Percentiles rank a stretch among this genome's conserved stretches.
Evolutionary conservation across 1,140 invertebrate species (phyloP).

Genomic region (Pogonus chalceus): DNA sequence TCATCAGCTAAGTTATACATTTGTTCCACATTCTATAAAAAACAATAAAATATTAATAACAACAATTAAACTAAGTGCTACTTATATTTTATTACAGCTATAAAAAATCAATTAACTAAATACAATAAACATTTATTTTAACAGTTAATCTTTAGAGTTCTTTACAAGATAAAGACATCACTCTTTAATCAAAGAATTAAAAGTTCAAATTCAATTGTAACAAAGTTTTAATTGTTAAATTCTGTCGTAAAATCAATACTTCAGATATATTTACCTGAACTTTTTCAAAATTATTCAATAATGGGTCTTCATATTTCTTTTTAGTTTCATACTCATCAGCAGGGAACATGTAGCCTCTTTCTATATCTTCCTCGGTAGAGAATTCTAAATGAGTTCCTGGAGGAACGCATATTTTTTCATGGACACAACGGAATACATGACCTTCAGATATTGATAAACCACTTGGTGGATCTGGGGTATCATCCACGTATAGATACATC

Average conservation of each 20-base stretch:
- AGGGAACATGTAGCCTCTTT: constrained; percentile 40
- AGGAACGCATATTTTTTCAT: constrained; percentile 25
- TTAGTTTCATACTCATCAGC: constrained; percentile 41
- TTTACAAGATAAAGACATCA: too few relatives aligned
- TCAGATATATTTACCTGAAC: constrained; percentile 40
- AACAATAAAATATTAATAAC: constrained; percentile 18
- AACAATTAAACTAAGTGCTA: background rate
- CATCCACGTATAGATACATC: constrained; percentile 31
- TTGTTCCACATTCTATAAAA: constrained; percentile 51
- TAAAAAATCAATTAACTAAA: background rate
- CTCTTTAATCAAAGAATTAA: too few relatives aligned
- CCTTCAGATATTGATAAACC: constrained; percentile 31
- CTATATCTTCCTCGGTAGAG: constrained; percentile 36
- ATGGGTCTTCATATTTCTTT: constrained; percentile 48
- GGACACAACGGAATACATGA: constrained; percentile 25
- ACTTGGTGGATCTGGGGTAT: constrained; percentile 32
- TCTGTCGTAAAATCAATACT: background rate
- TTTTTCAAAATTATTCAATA: constrained; percentile 47
- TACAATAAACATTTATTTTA: constrained; percentile 11
- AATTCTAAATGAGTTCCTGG: constrained; percentile 18
- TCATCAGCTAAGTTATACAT: constrained; percentile 51
- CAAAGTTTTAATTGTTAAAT: background rate
- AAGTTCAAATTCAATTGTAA: too few relatives aligned
- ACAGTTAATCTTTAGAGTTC: constrained; percentile 8
- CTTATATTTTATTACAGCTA: background rate